Evolutionary conservation across 2,113 vertebrate genomes (phyloP).

Genomic region (Castor canadensis): DNA sequence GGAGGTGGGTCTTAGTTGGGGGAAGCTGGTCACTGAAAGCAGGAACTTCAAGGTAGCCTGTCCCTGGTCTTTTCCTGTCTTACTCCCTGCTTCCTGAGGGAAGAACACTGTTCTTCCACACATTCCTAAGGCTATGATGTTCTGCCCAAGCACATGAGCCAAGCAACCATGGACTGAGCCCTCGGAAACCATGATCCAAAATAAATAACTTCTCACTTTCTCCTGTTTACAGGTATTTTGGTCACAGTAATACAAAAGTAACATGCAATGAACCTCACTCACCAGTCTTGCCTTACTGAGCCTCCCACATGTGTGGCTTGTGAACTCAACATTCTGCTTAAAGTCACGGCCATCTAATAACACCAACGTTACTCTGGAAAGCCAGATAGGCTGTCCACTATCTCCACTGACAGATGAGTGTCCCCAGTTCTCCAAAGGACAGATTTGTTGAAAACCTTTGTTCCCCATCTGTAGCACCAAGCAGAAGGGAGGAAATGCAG

Average conservation of each 20-base stretch:
- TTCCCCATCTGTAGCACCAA: not conserved
- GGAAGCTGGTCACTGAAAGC: too few relatives aligned
- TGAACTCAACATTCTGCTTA: not conserved
- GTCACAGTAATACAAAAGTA: not conserved
- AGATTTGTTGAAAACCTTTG: not conserved
- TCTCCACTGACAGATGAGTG: not conserved
- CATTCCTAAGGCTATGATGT: too few relatives aligned
- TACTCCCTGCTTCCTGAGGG: too few relatives aligned
- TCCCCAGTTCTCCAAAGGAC: not conserved
- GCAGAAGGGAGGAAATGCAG: not conserved
- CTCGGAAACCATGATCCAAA: not conserved
- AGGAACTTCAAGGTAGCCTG: too few relatives aligned
- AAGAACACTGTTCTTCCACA: too few relatives aligned
- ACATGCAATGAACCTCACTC: not conserved
- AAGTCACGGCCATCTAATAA: not conserved
- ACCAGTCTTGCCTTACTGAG: not conserved
- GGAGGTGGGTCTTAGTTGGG: too few relatives aligned
- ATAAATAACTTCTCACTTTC: not conserved
- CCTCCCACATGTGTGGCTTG: fast-evolving
- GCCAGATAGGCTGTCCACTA: not conserved
- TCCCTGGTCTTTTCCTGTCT: too few relatives aligned
- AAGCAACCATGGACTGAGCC: too few relatives aligned
- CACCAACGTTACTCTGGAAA: not conserved
- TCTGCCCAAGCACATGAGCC: too few relatives aligned
- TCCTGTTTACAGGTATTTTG: not conserved